phyloP scores from a whole-genome alignment of 2,113 vertebrate genomes.

The Zeus faber region DNA sequence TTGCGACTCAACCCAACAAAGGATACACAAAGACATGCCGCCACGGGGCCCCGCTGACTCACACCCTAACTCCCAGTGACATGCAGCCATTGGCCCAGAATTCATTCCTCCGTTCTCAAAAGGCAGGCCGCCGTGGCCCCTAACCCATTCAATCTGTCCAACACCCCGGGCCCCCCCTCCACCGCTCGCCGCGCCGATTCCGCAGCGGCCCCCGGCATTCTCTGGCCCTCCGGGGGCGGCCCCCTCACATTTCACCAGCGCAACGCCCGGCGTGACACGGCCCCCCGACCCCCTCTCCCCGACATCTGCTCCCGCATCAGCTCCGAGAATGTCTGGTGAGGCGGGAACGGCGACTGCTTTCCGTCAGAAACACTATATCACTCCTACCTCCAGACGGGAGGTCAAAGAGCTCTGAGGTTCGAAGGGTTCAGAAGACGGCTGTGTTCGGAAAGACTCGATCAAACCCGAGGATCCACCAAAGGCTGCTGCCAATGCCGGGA shows the following conservation, averaged over 20 bases:
- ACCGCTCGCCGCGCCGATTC: conserved; percentile 32
- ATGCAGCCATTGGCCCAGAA: conserved; percentile 45
- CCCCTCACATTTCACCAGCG: conserved; percentile 55
- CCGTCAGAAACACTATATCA: too few relatives aligned
- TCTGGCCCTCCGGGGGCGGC: conserved; percentile 44
- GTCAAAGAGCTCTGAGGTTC: too few relatives aligned
- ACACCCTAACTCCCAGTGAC: conserved; percentile 30
- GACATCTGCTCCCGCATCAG: background rate
- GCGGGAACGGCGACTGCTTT: too few relatives aligned
- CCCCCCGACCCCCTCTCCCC: background rate
- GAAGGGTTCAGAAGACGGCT: too few relatives aligned
- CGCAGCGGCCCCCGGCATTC: conserved; percentile 31
- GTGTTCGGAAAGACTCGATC: too few relatives aligned
- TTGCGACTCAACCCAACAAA: too few relatives aligned
- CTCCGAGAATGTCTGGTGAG: background rate
- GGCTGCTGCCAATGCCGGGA: too few relatives aligned
- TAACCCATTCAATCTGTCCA: conserved; percentile 52
- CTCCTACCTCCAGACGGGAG: too few relatives aligned
- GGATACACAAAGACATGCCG: conserved; percentile 43
- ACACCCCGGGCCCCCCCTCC: conserved; percentile 25
- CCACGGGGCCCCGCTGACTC: conserved; percentile 22
- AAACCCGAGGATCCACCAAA: too few relatives aligned
- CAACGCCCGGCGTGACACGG: conserved; percentile 38
- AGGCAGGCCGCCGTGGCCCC: conserved; percentile 41
- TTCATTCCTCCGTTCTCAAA: conserved; percentile 40